Base-by-base conservation (phyloP, 2,888 invertebrate genomes). In the Elysia crispata region DNA sequence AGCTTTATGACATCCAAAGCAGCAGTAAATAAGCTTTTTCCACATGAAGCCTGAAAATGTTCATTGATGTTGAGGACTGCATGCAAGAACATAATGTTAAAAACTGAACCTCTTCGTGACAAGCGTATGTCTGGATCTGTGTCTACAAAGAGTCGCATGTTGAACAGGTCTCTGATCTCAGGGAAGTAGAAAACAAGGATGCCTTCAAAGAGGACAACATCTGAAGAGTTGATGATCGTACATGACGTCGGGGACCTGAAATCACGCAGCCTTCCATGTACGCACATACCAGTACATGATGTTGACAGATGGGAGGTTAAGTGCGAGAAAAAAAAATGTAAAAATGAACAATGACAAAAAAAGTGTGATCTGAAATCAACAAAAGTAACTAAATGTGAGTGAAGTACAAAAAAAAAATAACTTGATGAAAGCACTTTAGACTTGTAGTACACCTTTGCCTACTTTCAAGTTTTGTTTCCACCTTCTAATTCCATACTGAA, bases 121-220 rank as follows among this genome's bases (percentile, higher is more conserved):
- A 99, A 94, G 89, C 99, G 94, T 0, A 98, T 99, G 92, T 99
- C 99, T 0, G 99, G 98, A 93, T 99, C 99, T 0, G 98, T 98
- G 91, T 99, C 99, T 3, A 99, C 99, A 93, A 99, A 99, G 60
- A 99, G 94, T 93, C 99, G 99, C 98, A 99, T 98, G 92, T 99
- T 97, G 93, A 99, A 99, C 81, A 98, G 93, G 82, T 98, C 96
- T 76, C 98, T 94, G 83, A 99, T 96, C 91, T 97, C 96, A 0
- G 97, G 96, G 92, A 98, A 98, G 93, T 99, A 99, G 93, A 99
- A 99, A 57, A 98, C 97, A 80, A 99, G 94, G 92, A 99, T 99
- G 28, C 99, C 99, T 93, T 99, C 99, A 87, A 98, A 96, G 11
- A 99, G 94, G 15, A 99, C 97, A 81, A 99, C 99, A 92, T 99